Base-by-base conservation (phyloP, 2,797 vertebrate genomes). In the Poeciliopsis paucimaculata region DNA sequence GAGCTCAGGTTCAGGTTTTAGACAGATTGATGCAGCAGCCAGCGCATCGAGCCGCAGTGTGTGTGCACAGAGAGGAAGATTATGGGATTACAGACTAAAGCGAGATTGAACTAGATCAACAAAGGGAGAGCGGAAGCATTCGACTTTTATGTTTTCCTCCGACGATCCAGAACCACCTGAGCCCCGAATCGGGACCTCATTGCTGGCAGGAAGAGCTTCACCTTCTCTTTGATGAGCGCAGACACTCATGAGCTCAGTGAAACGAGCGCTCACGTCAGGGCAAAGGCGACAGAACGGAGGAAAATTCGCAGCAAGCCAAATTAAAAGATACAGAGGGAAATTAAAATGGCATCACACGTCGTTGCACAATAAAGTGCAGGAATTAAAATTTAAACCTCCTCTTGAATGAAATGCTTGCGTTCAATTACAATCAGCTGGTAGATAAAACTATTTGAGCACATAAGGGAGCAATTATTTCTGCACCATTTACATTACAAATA, bases 81-180 rank as follows among this genome's bases (percentile, higher is more conserved):
- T 36, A 76, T 80, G 73, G 82, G 82, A 90, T 88, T 86, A 82
- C 77, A 82, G 73, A 86, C 77, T 77, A 71, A 74, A 72, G 75
- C 5, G 75, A 88, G 86, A 87, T 71, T 71, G 82, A 88, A 78
- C 83, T 85, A 85, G 89, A 92, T 90, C 84, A 86, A 87, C 88
- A 82, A 75, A 72, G 41, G 73, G 78, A 86, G 88, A 89, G 79
- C 64, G 78, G 23, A 39, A 55, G 79, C 66, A 87, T 60, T 86
- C 85, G 86, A 85, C 78, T 87, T 60, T 80, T 76, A 39, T 73
- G 80, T 81, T 68, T 66, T 86, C 49, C 53, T 60, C 43, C 12
- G 73, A 85, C 84, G 73, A 87, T 77, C 64, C 80, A 83, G 72
- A 91, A 79, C 77, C 92, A 93, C 91, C 92, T 92, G 91, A 92